Base-by-base conservation (phyloP, 1,140 invertebrate genomes). In the Magallana gigas region DNA sequence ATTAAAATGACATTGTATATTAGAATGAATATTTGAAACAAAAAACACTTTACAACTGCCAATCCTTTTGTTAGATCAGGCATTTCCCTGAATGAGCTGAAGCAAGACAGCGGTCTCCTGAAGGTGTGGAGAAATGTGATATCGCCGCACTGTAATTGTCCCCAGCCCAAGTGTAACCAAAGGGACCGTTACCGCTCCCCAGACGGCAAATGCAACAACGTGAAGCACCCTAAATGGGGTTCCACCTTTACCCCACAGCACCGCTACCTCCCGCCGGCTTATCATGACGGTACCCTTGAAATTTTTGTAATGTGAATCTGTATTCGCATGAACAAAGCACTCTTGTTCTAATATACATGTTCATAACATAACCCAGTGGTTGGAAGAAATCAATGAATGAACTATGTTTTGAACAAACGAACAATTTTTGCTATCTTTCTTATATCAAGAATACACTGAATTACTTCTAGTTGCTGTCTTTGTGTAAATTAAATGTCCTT, bases 181-280 rank as follows among this genome's bases (percentile, higher is more conserved):
- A 84, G 76, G 23, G 64, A 76, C 12, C 87, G 57, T 68, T 99
- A 99, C 93, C 96, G 99, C 0, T 97, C 96, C 57, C 96, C 97
- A 81, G 98, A 99, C 94, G 99, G 99, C 0, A 97, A 96, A 18
- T 99, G 99, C 93, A 99, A 99, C 94, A 99, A 99, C 94, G 95
- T 98, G n/a, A 95, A 96, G 82, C 96, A 98, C 94, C 97, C 98
- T 5, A 97, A 96, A 14, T 99, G 98, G 97, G 99, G 98, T 0
- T 96, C 98, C 0, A 98, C 98, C 0, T 96, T 98, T 81, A 98
- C 97, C 0, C 97, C 97, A 12, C 98, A 99, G 91, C 94, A 96
- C 48, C 95, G 99, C 91, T 94, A 98, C 16, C 94, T 98, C 1
- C 96, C 96, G 87, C 97, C 98, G 0, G 96, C 97, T 81, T 99